Evolutionary conservation across 2,797 vertebrate species (phyloP), one percentile per base, ranked within the genome.

Genomic region (Lagocephalus sceleratus): DNA sequence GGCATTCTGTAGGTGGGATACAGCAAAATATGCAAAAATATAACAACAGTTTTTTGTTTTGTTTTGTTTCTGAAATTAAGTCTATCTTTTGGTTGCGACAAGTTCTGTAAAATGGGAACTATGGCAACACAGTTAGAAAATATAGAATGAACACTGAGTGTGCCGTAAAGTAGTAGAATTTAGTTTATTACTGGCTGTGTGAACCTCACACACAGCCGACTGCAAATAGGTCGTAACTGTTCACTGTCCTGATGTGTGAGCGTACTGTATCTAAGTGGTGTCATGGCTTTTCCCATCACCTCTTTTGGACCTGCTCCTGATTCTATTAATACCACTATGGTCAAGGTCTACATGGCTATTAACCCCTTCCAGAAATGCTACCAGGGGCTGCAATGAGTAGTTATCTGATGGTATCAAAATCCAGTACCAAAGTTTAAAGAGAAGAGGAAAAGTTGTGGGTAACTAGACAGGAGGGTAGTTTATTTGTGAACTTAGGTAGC

Each of bases 281-380:
- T 79, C 70, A 40, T 46, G 64, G 59, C 64, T 83, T 76, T 57
- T 68, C 39, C 65, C 50, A 23, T 64, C 69, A 66, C 73, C 80
- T 74, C 62, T 58, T 39, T 45, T 78, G 66, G 76, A 73, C 67
- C 41, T 20, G 43, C 56, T 81, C 66, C 67, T 71, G 60, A 68
- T 76, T 83, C 76, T 72, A 84, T 83, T 86, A 84, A 75, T 51
- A 68, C 56, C 43, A 60, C 46, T 38, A 46, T 68, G 77, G 66
- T 71, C 61, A 68, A 51, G 76, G 77, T 82, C 81, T 57, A 44
- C 41, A 41, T 59, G 68, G 57, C 64, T 69, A 83, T 87, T 82
- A 86, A 82, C 83, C 78, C 73, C 51, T 66, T 49, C 53, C 16
- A 54, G 61, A 54, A 50, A 55, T 51, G 51, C 49, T 52, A 57